Evolutionary conservation across 2,888 invertebrate species (phyloP), one percentile per base, ranked within the genome.

Genomic region (Kryphioiulus occultus): DNA sequence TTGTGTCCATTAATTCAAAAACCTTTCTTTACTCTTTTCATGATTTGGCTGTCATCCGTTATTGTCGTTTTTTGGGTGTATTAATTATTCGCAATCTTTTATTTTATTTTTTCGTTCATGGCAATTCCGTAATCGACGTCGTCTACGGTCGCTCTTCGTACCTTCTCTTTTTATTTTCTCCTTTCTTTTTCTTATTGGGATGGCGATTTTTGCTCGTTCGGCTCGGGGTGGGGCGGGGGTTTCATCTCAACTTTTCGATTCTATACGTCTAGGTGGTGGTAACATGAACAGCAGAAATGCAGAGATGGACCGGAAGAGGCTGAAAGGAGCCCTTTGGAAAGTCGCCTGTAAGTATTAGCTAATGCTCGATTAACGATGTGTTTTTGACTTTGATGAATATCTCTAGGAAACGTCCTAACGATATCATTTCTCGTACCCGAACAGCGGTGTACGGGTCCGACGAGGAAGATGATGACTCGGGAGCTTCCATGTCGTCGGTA

Each of bases 281-380:
- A 82, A 35, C 17, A 39, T 78, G 22, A 78, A 39, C 39, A 83
- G 17, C 39, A 15, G 87, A 39, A 35, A 32, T 32, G 68, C 22
- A 15, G 87, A 87, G 30, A 15, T 68, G 39, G 87, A 87, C 5
- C 82, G 87, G n/a, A 87, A 87, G 44, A 68, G 87, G 53, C 26
- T 87, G 32, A 53, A 82, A 82, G 82, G 87, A 26, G 82, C 78
- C 22, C 68, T 87, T 0, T 68, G 87, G 39, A 87, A 87, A 22
- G 82, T 87, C 26, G 39, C 32, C n/a, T 68, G 87, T 87, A 78
- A 87, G 87, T 35, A 30, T 15, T 19, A 35, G n/a, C 26, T 68
- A n/a, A n/a, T n/a, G n/a, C n/a, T n/a, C n/a, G n/a, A n/a, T n/a
- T n/a, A n/a, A n/a, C 30, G 86, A n/a, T 78, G 22, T 10, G 39